Evolutionary conservation across 2,113 vertebrate genomes (phyloP), one percentile per base, ranked within the genome.

Genomic region (Eublepharis macularius): DNA sequence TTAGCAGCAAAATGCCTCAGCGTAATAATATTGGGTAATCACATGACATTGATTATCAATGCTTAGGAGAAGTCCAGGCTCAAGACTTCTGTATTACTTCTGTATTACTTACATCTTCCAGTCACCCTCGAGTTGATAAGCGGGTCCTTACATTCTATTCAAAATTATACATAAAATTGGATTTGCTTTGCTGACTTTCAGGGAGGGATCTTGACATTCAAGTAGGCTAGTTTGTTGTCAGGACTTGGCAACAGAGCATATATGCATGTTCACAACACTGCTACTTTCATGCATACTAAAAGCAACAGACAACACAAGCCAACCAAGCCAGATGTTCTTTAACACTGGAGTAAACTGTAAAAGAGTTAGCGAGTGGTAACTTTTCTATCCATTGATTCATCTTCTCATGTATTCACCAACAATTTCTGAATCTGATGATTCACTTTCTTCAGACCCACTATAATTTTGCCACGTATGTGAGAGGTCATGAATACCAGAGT

Each of bases 371-470:
- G 81, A 73, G 4, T n/a, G 66, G 24, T 0, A 81, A 41, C 1
- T 51, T 68, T 45, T 17, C 76, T 26, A 17, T 65, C 80, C 16
- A 49, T n/a, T 68, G 39, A n/a, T 36, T 96, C 85, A 95, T 86
- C 96, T 95, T 88, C 90, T 94, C 75, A 97, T 72, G 76, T 97
- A 97, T 6, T 90, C 96, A 0, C 81, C 87, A 0, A 78, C 6
- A 0, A 0, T 16, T 19, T 93, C 93, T 0, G 88, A 91, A 69
- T 92, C 92, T 0, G 69, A 89, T 2, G 81, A 39, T 16, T 94
- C 91, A 1, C 88, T 93, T 36, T 89, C 82, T 72, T 87, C 88
- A 2, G 92, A 94, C 43, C 19, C 90, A n/a, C 6, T 21, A 85
- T 32, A 36, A 19, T 34, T 84, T 3, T 87, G 73, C 94, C 92